Evolutionary conservation across 2,113 vertebrate species (phyloP), one percentile per base, ranked within the genome.

Genomic region (Actenoides lindsayi): DNA sequence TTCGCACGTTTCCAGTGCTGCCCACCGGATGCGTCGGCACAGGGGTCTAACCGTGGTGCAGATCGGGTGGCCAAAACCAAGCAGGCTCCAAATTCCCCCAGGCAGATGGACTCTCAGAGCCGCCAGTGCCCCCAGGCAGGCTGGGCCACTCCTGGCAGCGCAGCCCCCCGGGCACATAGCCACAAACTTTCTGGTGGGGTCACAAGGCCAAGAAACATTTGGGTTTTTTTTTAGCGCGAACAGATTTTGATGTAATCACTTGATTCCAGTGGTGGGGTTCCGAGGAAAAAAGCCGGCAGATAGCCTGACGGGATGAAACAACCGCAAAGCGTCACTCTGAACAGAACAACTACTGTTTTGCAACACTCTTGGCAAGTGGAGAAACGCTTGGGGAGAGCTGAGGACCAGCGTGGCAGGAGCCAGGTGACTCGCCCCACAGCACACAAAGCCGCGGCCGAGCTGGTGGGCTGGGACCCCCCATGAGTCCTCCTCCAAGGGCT

Each of bases 391-490:
- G 73, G 80, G 54, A 84, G 77, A 70, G 89, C 53, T 4, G 9
- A 37, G 74, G 56, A 81, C 3, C 63, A 12, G 75, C 18, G 2
- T 7, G 1, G 33, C 17, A 3, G 68, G 56, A 60, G 86, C 68
- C 54, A 54, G 84, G 90, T 64, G 82, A 42, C 74, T 83, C 14
- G 41, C 14, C 59, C 59, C 25, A 5, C 5, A 3, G 15, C 5
- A 37, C 78, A 31, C 51, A 33, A 51, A 86, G 59, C 2, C 5
- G 13, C 1, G 1, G 80, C 57, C 1, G 6, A 46, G 39, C 25
- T 0, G 0, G 23, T 0, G 3, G 50, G 39, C 51, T 20, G 42
- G n/a, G 69, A 63, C 11, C 51, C 37, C 4, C 0, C 0, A 2
- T 0, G 12, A 24, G 21, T 9, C 6, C 14, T 15, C 31, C 13